Conservation (phyloP, 2,888 invertebrate species). For the Scrobipalpa costella region DNA sequence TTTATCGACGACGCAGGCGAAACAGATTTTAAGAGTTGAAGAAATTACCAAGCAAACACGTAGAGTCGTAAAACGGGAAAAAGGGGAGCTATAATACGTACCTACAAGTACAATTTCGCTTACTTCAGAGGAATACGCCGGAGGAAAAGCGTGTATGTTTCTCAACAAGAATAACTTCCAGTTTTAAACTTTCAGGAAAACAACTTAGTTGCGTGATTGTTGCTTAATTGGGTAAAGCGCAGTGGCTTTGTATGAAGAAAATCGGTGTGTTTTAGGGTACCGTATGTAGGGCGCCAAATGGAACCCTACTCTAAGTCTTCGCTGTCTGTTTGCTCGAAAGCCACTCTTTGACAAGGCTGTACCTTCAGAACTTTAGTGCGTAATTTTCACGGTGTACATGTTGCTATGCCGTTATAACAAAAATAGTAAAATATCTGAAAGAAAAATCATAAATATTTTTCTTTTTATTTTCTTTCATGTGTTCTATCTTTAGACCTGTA, state of each 20-base stretch:
- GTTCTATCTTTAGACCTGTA: no score
- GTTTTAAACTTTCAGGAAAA: slow-evolving; percentile 28
- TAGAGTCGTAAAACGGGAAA: slow-evolving; percentile 24
- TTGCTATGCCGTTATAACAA: no score
- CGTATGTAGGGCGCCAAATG: no score
- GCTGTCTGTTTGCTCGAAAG: no score
- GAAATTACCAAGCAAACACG: slow-evolving; percentile 22
- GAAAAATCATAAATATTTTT: no score
- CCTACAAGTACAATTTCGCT: slow-evolving; percentile 17
- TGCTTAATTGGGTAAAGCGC: slow-evolving; percentile 27
- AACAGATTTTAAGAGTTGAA: slow-evolving; percentile 20
- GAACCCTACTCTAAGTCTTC: no score
- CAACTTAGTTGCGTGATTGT: slow-evolving; percentile 27
- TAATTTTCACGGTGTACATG: no score
- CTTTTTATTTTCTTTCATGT: no score
- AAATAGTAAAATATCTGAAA: no score
- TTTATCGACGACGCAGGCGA: slow-evolving; percentile 14
- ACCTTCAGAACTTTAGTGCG: no score
- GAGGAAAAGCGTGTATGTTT: slow-evolving; percentile 23
- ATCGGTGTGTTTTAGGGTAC: slow-evolving; percentile 47
- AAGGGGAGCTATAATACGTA: slow-evolving; percentile 24
- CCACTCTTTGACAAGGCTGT: no score
- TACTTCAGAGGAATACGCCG: slow-evolving; percentile 23
- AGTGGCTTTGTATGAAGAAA: slow-evolving; percentile 26
- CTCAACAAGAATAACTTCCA: slow-evolving; percentile 25